Evolutionary conservation across 2,797 vertebrate species (phyloP).

Genomic region (Typhlichthys subterraneus): DNA sequence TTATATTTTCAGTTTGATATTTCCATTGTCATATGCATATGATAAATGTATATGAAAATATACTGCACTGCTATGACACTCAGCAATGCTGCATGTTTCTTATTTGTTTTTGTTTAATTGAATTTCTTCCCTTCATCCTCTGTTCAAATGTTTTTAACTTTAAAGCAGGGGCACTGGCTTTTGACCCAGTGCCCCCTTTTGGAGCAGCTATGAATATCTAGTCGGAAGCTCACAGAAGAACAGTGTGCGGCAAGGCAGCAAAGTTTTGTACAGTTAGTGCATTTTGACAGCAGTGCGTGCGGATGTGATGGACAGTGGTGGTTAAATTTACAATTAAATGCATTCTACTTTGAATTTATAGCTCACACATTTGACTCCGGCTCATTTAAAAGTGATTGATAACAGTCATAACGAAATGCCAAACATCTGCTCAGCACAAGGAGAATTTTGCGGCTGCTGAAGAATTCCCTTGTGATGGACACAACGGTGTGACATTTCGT

Average conservation of each 20-base stretch:
- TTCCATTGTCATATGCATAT: too few species aligned
- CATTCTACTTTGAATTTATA: slow-evolving; percentile 42
- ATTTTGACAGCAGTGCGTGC: slow-evolving; percentile 34
- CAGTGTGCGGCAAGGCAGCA: neutral
- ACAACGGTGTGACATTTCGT: slow-evolving; percentile 49
- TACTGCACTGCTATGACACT: too few species aligned
- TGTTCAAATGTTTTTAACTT: too few species aligned
- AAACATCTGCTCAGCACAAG: slow-evolving; percentile 63
- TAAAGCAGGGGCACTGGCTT: slow-evolving; percentile 26
- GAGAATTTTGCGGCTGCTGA: slow-evolving; percentile 52
- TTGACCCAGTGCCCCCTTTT: slow-evolving; percentile 65
- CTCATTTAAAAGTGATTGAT: slow-evolving; percentile 53
- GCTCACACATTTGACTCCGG: slow-evolving; percentile 53
- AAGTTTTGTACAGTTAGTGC: neutral
- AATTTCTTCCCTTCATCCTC: too few species aligned
- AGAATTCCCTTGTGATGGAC: slow-evolving; percentile 44
- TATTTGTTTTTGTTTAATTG: too few species aligned
- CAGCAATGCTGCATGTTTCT: too few species aligned
- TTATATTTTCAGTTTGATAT: too few species aligned
- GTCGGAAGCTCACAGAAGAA: neutral
- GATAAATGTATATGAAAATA: too few species aligned
- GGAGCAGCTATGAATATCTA: slow-evolving; percentile 32
- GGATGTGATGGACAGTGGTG: slow-evolving; percentile 9
- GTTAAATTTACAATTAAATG: slow-evolving; percentile 27
- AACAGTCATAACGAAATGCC: slow-evolving; percentile 32